Base-by-base conservation (phyloP, 2,888 invertebrate species). In the Noctua pronuba region DNA sequence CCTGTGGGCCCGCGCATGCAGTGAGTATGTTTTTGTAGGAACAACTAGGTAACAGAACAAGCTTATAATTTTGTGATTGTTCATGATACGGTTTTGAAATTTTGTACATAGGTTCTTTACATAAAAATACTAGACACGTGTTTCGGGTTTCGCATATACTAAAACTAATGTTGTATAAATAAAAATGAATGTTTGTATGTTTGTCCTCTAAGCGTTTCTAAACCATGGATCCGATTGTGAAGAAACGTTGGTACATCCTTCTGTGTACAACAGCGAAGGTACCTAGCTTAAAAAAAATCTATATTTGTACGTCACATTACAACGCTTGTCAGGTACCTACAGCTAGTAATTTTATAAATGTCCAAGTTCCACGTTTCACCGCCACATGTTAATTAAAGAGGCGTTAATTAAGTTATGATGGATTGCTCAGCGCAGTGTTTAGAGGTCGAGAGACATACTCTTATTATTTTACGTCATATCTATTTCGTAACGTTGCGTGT, bases 401-500 rank as follows among this genome's bases (percentile, higher is more conserved):
- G 64, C 73, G 82, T 84, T 88, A 84, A 89, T 89, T 88, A 89
- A 89, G 79, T 89, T 89, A 87, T 89, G 87, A 89, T 89, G 82
- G 58, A 89, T 89, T 83, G 82, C 76, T 79, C 74, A 74, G 80
- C 81, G 83, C 75, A 46, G 38, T 77, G 82, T 81, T 88, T 89
- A 85, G 88, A 89, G 89, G 88, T 88, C 88, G 75, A 70, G 49
- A 86, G 80, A 83, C 82, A 82, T 79, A 84, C 85, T 84, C 84
- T 85, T 84, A 75, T 81, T 82, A 74, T 55, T 76, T 82, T 79
- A 75, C 84, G 62, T 85, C 70, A 82, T 62, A 8, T 60, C 0
- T 49, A 60, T 88, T 83, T 81, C 70, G 82, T 83, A 85, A 87
- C 24, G 18, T 49, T 74, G 24, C 64, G 74, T 49, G 60, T 68